phyloP scores from a whole-genome alignment of 30 jellyfish, hydroid and myxozoan species.

The Aurelia aurita complex sp. Pacific region DNA sequence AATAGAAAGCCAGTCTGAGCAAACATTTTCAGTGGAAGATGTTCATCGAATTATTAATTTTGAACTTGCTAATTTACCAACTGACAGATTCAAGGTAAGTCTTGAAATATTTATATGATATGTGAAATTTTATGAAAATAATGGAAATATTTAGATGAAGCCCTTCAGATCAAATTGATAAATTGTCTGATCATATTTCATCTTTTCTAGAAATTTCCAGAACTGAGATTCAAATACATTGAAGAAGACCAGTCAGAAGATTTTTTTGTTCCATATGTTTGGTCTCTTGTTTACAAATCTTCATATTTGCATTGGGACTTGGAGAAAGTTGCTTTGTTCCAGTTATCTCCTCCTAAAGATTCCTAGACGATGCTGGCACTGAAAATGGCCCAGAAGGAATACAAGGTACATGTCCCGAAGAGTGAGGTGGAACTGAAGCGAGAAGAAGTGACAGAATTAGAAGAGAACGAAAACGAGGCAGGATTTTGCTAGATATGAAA shows the following conservation, averaged over 20 bases:
- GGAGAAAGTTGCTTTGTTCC: slow-evolving; percentile 68
- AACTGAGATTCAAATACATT: slow-evolving; percentile 77
- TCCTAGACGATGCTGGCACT: not conserved
- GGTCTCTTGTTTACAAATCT: slow-evolving; percentile 87
- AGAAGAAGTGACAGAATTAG: too few relatives aligned
- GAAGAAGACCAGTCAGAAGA: slow-evolving; percentile 95
- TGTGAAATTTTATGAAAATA: not conserved
- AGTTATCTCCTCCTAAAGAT: slow-evolving; percentile 31
- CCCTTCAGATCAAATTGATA: too few relatives aligned
- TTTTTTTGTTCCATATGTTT: slow-evolving; percentile 86
- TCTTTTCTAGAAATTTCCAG: slow-evolving; percentile 75
- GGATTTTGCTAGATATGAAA: too few relatives aligned
- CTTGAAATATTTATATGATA: not conserved
- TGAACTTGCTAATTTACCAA: slow-evolving; percentile 44
- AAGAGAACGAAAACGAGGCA: too few relatives aligned
- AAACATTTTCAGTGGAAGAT: slow-evolving; percentile 50
- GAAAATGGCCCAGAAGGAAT: not conserved
- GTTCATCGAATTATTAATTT: slow-evolving; percentile 43
- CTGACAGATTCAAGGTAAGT: slow-evolving; percentile 56
- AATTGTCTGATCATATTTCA: not conserved
- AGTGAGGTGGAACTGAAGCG: too few relatives aligned
- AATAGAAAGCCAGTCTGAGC: slow-evolving; percentile 46
- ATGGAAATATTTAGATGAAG: too few relatives aligned
- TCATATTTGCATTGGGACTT: slow-evolving; percentile 78
- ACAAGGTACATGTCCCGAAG: not conserved